phyloP scores from a whole-genome alignment of 2,113 vertebrate species.

The Callithrix jacchus region DNA sequence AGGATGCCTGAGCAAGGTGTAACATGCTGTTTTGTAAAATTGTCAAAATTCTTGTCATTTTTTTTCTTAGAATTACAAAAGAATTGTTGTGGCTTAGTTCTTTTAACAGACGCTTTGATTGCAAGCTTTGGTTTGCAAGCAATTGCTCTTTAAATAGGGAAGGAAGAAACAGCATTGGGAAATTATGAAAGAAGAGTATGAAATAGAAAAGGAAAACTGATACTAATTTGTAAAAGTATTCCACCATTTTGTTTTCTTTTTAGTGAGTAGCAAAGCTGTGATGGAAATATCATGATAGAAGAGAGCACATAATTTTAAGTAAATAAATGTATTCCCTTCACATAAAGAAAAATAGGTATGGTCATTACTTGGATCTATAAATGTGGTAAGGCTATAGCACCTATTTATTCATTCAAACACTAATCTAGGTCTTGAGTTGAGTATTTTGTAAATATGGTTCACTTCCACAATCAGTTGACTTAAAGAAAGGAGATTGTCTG shows the following conservation, averaged over 20 bases:
- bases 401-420: neutral
- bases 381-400: rapidly evolving
- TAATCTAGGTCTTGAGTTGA: neutral
- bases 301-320: neutral
- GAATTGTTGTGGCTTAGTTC: neutral
- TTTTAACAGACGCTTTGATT: conserved; percentile 21
- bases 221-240: neutral
- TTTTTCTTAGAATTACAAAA: neutral
- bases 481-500: neutral
- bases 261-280: neutral
- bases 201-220: neutral
- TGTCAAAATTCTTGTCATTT: neutral
- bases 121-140: neutral
- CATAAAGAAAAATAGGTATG: neutral
- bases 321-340: neutral
- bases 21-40: neutral
- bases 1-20: neutral
- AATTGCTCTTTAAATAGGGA: neutral
- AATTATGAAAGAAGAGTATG: neutral
- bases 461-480: neutral
- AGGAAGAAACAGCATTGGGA: neutral
- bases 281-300: neutral
- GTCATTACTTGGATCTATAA: neutral
- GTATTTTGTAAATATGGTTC: neutral
- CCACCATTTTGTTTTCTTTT: neutral